A percentile compares a stretch with the other conserved stretches of the same genome.
Conservation (phyloP, 30 jellyfish, hydroid and myxozoan genomes). For the Turritopsis rubra region DNA sequence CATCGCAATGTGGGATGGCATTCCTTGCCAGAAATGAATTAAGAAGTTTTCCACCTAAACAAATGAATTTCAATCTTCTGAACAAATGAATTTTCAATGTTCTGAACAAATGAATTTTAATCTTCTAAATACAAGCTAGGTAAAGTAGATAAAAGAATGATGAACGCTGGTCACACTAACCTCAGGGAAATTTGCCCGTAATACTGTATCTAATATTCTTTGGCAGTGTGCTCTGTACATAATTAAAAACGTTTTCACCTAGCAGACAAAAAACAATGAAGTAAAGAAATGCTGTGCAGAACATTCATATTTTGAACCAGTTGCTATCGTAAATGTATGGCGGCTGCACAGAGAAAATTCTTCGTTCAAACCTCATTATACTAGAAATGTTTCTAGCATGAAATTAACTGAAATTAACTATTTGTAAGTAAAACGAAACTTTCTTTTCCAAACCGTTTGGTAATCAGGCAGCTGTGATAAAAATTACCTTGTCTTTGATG, state of each 20-base stretch:
- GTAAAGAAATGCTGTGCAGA: no score
- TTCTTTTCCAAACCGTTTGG: no score
- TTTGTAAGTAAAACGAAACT: no score
- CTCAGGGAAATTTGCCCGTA: constrained; percentile 96
- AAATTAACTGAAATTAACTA: no score
- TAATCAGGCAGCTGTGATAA: neutral
- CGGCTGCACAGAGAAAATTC: no score
- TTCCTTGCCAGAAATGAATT: constrained; percentile 98
- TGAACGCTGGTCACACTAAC: constrained; percentile 22
- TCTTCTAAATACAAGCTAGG: neutral
- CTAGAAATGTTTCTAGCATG: no score
- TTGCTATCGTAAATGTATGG: no score
- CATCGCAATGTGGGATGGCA: constrained; percentile 88
- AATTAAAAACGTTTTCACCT: constrained; percentile 91
- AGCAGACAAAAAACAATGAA: neutral
- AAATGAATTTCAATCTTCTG: no score
- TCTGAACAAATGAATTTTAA: no score
- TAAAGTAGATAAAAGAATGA: neutral
- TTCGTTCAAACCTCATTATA: no score
- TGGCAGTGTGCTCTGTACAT: constrained; percentile 99
- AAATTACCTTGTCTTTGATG: constrained; percentile 36
- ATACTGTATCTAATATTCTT: constrained; percentile 85
- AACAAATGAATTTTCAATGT: no score
- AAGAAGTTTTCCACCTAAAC: constrained; percentile 89
- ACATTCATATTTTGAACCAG: no score